These are phyloP conservation scores for Ichneumon xanthorius DNA, from an alignment of 2,888 invertebrate genomes.

Conservation along the genomic window DNA sequence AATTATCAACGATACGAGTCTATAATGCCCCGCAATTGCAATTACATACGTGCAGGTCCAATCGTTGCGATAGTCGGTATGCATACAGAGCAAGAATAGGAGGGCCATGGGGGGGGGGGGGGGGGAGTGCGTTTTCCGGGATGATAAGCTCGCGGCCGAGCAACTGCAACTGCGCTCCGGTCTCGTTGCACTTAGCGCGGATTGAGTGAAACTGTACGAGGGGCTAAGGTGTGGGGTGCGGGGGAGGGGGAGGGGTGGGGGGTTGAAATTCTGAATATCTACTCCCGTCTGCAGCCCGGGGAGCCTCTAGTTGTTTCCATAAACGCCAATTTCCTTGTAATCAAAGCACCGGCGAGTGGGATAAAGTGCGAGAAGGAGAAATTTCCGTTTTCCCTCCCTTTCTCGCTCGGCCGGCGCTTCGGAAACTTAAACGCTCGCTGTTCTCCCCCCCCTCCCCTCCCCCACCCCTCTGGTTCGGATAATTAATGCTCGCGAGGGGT, in stretches of 20 bases:
- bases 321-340: constrained; percentile 69
- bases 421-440: constrained; percentile 50
- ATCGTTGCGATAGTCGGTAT: constrained; percentile 33
- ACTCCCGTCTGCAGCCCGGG: constrained; percentile 29
- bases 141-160: constrained; percentile 53
- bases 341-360: constrained; percentile 55
- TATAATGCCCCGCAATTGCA: constrained; percentile 54
- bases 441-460: not conserved
- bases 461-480: constrained; percentile 28
- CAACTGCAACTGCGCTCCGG: constrained; percentile 44
- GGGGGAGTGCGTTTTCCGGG: constrained; percentile 55
- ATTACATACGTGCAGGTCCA: constrained; percentile 45
- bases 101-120: not conserved
- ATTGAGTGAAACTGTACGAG: constrained; percentile 57
- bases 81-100: not conserved
- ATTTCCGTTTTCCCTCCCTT: not conserved
- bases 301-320: constrained; percentile 63
- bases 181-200: constrained; percentile 40
- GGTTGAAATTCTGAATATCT: constrained; percentile 46
- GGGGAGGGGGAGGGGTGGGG: not conserved
- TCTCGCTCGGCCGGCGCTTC: not conserved
- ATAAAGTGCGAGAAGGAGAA: constrained; percentile 43
- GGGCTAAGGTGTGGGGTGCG: not conserved
- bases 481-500: constrained; percentile 58
- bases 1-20: constrained; percentile 57